Evolutionary conservation across 2,888 invertebrate genomes (phyloP), one percentile per base, ranked within the genome.

Genomic region (Tipula confusa): DNA sequence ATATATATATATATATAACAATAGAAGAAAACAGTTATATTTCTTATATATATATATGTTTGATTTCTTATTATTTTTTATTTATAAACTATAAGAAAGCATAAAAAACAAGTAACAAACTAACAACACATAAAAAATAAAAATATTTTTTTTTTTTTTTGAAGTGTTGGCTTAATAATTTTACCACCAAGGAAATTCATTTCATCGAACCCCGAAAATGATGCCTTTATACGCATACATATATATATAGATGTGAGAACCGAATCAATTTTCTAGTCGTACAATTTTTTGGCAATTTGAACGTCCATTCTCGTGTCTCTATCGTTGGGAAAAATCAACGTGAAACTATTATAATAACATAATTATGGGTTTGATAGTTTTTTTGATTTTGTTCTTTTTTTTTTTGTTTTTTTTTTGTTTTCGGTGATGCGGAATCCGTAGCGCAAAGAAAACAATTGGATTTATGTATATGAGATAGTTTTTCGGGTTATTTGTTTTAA

Each of bases 1-100:
- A n/a, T n/a, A n/a, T n/a, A n/a, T n/a, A n/a, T n/a, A n/a, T n/a
- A n/a, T n/a, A 24, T 64, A 64, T 64, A 64, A 64, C 64, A 64
- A 64, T 64, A 64, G 64, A 64, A 64, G 64, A 64, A 64, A 64
- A 64, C 64, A 64, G 64, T 64, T 64, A 64, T 64, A 64, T 64
- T 64, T 64, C 64, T 64, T 64, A 64, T 24, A n/a, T n/a, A n/a
- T n/a, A n/a, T n/a, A n/a, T n/a, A 24, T 64, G 64, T 64, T 64
- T 64, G 64, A 64, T 64, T 64, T 64, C 24, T 18, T 64, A 64
- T 64, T 43, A 43, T 43, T 43, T 24, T 64, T 24, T 64, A 64
- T 64, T 64, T 24, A n/a, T n/a, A 24, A 64, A 64, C 9, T n/a
- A n/a, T 64, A 64, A 24, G 64, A 64, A 64, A 64, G 64, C 64